Evolutionary conservation across 2,113 vertebrate species (phyloP), one percentile per base, ranked within the genome.

Genomic region (Brienomyrus longianalis): DNA sequence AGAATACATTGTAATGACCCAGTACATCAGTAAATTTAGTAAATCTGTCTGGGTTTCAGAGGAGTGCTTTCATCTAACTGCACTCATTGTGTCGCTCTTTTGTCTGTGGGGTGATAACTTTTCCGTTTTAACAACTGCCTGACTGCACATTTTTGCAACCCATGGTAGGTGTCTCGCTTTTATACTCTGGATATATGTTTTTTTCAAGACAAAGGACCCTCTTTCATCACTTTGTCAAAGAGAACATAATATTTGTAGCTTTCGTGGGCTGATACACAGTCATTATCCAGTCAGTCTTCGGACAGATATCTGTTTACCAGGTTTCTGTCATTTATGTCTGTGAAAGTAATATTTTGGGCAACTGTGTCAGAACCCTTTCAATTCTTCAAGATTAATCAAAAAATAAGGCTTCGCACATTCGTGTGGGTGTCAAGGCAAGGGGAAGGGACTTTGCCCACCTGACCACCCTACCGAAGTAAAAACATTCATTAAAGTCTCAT

Each of bases 111-210:
- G 86, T 31, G 87, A 91, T 89, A 74, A 77, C 54, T 86, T 47
- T 88, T 87, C 90, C 19, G 59, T 50, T 83, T 70, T 88, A 83
- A 70, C 62, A 70, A 87, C 85, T 86, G 51, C 90, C 91, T 91
- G 74, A 93, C 94, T 91, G 90, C 13, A 89, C 35, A 90, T 91
- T 91, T 91, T 92, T 92, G 89, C 86, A 62, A 62, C 77, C 87
- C 89, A 62, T 92, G 91, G 94, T 92, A 89, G 80, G 94, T 92
- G 90, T 80, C 88, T 62, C 3, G 62, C 91, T 90, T 43, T 66
- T 45, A 51, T 31, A 84, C 17, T 50, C n/a, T 48, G 7, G 43
- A 88, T 50, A 70, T 43, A 47, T 45, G 48, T 47, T 3, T 50
- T 31, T 31, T 88, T 45, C 9, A 45, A 80, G 6, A 39, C 17